These are phyloP conservation scores for Meta bourneti DNA, from an alignment of 2,888 invertebrate species.

Conservation along the genomic window DNA sequence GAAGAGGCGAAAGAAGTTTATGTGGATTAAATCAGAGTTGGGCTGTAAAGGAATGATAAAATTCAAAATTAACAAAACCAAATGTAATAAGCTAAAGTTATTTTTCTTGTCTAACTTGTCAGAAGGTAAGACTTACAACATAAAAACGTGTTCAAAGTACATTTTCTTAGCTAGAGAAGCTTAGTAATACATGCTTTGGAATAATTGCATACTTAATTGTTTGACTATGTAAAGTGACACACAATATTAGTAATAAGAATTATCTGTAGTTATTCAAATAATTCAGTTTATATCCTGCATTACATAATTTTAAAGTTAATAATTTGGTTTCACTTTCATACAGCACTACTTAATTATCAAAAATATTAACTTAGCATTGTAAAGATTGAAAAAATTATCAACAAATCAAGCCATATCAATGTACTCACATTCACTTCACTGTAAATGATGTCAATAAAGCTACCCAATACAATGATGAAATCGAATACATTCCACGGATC, in stretches of 20 bases:
- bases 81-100: neutral
- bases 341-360: too few relatives aligned
- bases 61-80: neutral
- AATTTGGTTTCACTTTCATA: too few relatives aligned
- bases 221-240: too few relatives aligned
- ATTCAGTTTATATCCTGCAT: too few relatives aligned
- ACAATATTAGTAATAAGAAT: too few relatives aligned
- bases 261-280: too few relatives aligned
- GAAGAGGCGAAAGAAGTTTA: constrained; percentile 99
- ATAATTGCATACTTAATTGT: too few relatives aligned
- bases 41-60: constrained; percentile 83
- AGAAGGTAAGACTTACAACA: neutral
- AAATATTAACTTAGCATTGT: too few relatives aligned
- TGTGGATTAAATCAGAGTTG: constrained; percentile 91
- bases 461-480: constrained; percentile 97
- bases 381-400: neutral
- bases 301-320: too few relatives aligned
- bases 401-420: neutral
- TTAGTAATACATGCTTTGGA: too few relatives aligned
- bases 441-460: constrained; percentile 98
- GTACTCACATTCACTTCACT: constrained; percentile 95
- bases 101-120: neutral
- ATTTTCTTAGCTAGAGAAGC: too few relatives aligned
- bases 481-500: constrained; percentile 99
- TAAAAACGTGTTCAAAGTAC: neutral